Percentiles rank a stretch among this genome's conserved stretches.
Evolutionary conservation across 2,888 invertebrate genomes (phyloP).

Genomic region (Drosophila picticornis): DNA sequence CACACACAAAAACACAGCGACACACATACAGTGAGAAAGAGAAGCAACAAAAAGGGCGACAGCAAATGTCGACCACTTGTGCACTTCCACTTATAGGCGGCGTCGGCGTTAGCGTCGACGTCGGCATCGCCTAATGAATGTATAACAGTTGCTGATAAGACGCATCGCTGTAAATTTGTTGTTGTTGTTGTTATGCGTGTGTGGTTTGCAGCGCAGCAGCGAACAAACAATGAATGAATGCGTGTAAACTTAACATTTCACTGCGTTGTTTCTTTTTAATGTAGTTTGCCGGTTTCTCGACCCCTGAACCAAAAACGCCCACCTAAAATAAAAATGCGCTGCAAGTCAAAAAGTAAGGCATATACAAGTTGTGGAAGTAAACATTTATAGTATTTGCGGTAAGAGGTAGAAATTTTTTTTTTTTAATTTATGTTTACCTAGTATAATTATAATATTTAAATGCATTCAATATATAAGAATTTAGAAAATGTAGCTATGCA

Average conservation of each 20-base stretch:
- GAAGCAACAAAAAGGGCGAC: constrained; percentile 24
- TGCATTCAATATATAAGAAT: constrained; percentile 4
- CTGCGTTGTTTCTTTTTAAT: constrained; percentile 53
- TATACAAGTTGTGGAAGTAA: constrained; percentile 13
- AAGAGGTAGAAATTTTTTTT: constrained; percentile 4
- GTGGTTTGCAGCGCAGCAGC: constrained; percentile 32
- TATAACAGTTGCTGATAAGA: constrained; percentile 66
- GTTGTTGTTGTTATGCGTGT: constrained; percentile 42
- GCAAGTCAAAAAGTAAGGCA: constrained; percentile 17
- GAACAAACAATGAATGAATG: constrained; percentile 51
- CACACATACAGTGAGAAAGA: constrained; percentile 11
- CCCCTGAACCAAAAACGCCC: constrained; percentile 61
- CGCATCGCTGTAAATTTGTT: constrained; percentile 20
- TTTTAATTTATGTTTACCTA: neutral
- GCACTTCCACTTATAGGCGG: constrained; percentile 73
- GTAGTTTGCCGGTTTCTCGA: constrained; percentile 59
- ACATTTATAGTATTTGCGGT: neutral
- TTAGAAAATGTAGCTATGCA: neutral
- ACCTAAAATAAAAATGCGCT: constrained; percentile 50
- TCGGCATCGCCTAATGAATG: constrained; percentile 50
- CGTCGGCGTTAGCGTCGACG: constrained; percentile 48
- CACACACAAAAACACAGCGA: constrained; percentile 4
- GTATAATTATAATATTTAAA: neutral
- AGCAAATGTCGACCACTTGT: constrained; percentile 61
- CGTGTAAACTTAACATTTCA: constrained; percentile 70